Conservation (phyloP, 2,888 invertebrate species). For the Plebejus melissa region DNA sequence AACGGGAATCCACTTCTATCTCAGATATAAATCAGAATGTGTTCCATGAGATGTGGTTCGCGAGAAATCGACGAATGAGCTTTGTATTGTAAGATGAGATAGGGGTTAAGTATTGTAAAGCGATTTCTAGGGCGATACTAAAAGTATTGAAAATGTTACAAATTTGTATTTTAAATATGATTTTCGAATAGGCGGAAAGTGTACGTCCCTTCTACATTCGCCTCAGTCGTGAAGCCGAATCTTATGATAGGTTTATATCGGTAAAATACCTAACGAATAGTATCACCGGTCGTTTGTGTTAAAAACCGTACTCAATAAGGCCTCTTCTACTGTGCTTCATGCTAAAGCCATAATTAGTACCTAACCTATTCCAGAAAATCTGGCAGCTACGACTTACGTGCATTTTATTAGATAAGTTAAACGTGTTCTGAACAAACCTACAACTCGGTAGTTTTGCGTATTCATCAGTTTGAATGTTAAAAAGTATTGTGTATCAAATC, state of each 20-base stretch:
- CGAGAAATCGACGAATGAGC: constrained; percentile 60
- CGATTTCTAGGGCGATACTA: constrained; percentile 70
- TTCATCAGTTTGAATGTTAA: constrained; percentile 2
- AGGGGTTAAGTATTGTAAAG: constrained; percentile 61
- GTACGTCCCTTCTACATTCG: constrained; percentile 34
- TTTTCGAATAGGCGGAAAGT: constrained; percentile 43
- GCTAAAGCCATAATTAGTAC: constrained; percentile 4
- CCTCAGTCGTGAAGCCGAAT: constrained; percentile 34
- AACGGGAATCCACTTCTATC: constrained; percentile 47
- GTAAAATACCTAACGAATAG: constrained; percentile 23
- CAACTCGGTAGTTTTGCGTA: background rate
- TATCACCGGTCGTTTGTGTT: background rate
- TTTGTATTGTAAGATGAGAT: constrained; percentile 72
- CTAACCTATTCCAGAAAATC: background rate
- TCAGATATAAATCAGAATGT: constrained; percentile 63
- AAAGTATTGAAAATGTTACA: constrained; percentile 76
- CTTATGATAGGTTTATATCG: constrained; percentile 38
- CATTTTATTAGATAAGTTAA: background rate
- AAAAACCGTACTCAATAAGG: background rate
- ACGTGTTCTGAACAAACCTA: background rate
- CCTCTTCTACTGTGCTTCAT: background rate
- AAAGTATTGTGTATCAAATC: constrained; percentile 35
- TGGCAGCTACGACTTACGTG: background rate
- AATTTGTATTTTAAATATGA: constrained; percentile 69
- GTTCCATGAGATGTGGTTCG: constrained; percentile 54